Evolutionary conservation across 2,113 vertebrate genomes (phyloP).

Genomic region (Paracanthobrama guichenoti): DNA sequence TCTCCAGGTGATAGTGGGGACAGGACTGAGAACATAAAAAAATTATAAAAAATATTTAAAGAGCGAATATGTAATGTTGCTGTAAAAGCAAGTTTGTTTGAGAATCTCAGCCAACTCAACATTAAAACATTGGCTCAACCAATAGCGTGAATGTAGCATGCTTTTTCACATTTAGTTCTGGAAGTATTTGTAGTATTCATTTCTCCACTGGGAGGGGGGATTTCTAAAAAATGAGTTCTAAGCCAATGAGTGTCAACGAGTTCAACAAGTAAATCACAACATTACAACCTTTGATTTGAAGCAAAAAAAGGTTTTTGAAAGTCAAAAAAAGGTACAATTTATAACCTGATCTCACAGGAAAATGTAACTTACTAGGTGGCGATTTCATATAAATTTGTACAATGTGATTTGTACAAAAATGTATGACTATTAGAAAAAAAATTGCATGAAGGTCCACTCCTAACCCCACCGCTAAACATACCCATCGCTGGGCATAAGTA

Average conservation of each 20-base stretch:
- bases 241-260: background rate
- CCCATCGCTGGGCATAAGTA: no score
- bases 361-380: no score
- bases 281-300: background rate
- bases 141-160: no score
- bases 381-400: no score
- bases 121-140: background rate
- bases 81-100: background rate
- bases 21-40: conserved; percentile 77
- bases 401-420: no score
- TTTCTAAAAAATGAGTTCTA: background rate
- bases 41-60: background rate
- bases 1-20: conserved; percentile 96
- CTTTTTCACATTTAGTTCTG: no score
- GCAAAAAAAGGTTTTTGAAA: background rate
- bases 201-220: no score
- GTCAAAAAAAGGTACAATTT: background rate
- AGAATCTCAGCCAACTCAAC: background rate
- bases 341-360: no score
- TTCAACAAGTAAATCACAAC: background rate
- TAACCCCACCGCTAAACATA: no score
- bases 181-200: background rate
- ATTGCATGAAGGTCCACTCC: no score
- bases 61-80: background rate
- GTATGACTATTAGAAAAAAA: no score